Conservation (phyloP, 2,797 vertebrate genomes). For the Tangara arthus region DNA sequence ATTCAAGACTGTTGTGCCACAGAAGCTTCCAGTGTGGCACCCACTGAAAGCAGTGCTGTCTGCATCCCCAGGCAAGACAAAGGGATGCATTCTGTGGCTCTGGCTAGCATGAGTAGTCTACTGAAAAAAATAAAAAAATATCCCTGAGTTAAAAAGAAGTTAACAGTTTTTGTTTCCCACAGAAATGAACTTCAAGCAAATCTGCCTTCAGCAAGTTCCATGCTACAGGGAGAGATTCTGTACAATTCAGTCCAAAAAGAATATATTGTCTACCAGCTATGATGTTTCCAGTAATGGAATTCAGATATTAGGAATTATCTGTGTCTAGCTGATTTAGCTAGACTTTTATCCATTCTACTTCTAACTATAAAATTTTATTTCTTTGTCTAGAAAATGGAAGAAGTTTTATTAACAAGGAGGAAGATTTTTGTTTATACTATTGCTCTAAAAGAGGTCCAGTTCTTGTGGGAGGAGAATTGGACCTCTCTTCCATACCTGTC, state of each 20-base stretch:
- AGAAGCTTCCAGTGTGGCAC: not conserved
- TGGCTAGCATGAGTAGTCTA: not conserved
- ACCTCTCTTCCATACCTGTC: not conserved
- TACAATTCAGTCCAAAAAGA: not conserved
- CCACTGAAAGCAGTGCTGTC: not conserved
- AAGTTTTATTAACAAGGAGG: not conserved
- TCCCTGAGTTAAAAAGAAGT: not conserved
- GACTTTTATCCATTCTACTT: not conserved
- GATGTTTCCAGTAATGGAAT: not conserved
- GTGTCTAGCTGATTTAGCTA: not conserved
- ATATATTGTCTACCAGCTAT: not conserved
- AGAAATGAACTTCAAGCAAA: not conserved
- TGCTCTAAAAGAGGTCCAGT: not conserved
- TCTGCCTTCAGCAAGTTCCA: not conserved
- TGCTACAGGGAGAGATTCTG: not conserved
- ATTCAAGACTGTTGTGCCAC: not conserved
- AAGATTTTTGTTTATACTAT: not conserved
- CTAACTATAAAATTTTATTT: not conserved
- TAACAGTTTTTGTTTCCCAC: not conserved
- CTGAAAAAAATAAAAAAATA: not conserved
- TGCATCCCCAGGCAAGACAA: not conserved
- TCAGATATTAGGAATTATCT: not conserved
- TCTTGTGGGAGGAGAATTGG: not conserved
- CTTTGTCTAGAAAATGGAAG: not conserved
- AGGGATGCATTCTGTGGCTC: not conserved